phyloP scores from a whole-genome alignment of 2,797 vertebrate species.

The Eurystomus glaucurus region DNA sequence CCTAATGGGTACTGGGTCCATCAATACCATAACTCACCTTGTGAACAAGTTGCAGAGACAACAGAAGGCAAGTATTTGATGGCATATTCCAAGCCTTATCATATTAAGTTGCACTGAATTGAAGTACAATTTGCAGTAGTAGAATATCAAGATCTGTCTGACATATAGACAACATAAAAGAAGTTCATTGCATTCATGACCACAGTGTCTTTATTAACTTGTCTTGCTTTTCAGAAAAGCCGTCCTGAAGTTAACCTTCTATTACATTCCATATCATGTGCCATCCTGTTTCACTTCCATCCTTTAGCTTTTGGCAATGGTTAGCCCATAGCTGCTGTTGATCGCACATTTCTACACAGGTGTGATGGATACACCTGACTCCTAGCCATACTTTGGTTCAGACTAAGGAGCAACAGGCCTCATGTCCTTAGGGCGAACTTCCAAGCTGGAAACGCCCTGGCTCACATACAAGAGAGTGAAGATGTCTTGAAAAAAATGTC shows the following conservation, averaged over 20 bases:
- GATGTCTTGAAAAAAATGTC: background rate
- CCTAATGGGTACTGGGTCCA: background rate
- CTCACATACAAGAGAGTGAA: background rate
- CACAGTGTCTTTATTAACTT: background rate
- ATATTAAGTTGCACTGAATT: background rate
- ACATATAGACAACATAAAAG: background rate
- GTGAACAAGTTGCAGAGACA: background rate
- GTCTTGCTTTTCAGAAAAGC: background rate
- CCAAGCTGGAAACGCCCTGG: background rate
- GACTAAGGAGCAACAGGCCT: background rate
- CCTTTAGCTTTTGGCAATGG: background rate
- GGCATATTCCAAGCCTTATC: background rate
- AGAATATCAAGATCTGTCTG: background rate
- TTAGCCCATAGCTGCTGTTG: background rate
- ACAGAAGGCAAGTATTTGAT: background rate
- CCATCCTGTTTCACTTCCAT: background rate
- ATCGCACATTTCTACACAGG: background rate
- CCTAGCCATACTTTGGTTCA: background rate
- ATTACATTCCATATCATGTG: background rate
- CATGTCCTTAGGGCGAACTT: background rate
- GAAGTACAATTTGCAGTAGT: background rate
- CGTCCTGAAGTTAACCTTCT: background rate
- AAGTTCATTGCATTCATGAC: background rate
- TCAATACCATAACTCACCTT: background rate
- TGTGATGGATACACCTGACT: background rate